phyloP scores from a whole-genome alignment of 1,140 invertebrate genomes.

The Nasonia longicornis region DNA sequence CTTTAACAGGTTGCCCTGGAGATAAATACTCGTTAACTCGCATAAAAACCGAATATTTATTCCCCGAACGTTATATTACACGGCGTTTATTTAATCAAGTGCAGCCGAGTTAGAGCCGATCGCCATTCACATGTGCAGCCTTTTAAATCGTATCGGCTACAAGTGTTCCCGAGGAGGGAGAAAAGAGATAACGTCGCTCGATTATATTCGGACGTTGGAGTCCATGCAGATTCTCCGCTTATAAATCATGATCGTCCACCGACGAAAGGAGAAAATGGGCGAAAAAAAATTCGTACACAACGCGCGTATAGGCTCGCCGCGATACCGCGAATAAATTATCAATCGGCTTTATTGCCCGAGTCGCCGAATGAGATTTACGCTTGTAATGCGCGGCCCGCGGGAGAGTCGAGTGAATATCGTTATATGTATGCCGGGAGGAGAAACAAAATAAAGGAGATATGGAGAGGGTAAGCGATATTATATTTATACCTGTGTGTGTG shows the following conservation, averaged over 20 bases:
- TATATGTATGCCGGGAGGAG: background rate
- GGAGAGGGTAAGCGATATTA: background rate
- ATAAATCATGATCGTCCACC: constrained; percentile 36
- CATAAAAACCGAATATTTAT: constrained; percentile 38
- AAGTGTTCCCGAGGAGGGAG: constrained; percentile 29
- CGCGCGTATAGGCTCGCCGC: constrained; percentile 19
- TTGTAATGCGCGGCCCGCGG: constrained; percentile 6
- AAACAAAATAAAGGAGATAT: background rate
- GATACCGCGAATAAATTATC: constrained; percentile 35
- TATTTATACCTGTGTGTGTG: background rate
- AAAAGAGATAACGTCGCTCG: constrained; percentile 3
- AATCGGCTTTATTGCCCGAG: constrained; percentile 38
- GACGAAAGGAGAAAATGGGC: constrained; percentile 27
- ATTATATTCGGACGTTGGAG: background rate
- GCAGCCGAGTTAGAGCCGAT: background rate
- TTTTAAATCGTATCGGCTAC: constrained; percentile 19
- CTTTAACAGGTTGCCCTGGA: constrained; percentile 32
- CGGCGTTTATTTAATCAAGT: constrained; percentile 34
- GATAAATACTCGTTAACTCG: constrained; percentile 40
- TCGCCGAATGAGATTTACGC: constrained; percentile 40
- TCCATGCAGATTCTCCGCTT: background rate
- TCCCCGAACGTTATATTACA: constrained; percentile 29
- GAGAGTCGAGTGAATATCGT: background rate
- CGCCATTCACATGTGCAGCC: constrained; percentile 3
- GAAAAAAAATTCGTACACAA: background rate